Evolutionary conservation across 2,888 invertebrate genomes (phyloP).

Genomic region (Epirrhoe tristata): DNA sequence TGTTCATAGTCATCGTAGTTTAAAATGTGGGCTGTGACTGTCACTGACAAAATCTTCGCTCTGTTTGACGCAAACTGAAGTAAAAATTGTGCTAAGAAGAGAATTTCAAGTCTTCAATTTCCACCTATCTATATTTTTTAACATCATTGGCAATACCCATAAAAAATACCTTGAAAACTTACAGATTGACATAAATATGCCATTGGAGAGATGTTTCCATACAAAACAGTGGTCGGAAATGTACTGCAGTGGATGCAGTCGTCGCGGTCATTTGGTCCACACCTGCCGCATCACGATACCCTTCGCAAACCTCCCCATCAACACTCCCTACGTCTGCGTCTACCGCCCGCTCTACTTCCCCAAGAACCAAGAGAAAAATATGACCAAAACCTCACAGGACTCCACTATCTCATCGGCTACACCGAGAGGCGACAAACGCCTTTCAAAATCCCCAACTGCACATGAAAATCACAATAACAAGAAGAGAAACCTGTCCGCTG

Average conservation of each 20-base stretch:
- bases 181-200: conserved; percentile 77
- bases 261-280: conserved; percentile 82
- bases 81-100: too few relatives aligned
- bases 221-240: conserved; percentile 64
- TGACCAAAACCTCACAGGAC: conserved; percentile 47
- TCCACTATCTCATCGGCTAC: conserved; percentile 34
- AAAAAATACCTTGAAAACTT: conserved; percentile 25
- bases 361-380: conserved; percentile 29
- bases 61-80: too few relatives aligned
- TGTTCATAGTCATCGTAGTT: too few relatives aligned
- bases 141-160: background rate
- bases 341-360: conserved; percentile 60
- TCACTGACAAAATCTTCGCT: too few relatives aligned
- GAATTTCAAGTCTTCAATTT: too few relatives aligned
- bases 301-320: conserved; percentile 73
- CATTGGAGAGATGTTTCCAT: conserved; percentile 63
- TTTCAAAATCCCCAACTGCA: conserved; percentile 70
- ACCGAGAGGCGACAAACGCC: conserved; percentile 58
- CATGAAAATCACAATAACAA: conserved; percentile 68
- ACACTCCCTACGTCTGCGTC: conserved; percentile 68
- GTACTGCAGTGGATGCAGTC: conserved; percentile 85
- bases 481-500: conserved; percentile 56
- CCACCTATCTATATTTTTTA: too few relatives aligned
- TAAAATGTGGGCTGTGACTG: too few relatives aligned
- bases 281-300: conserved; percentile 68